Conservation (phyloP, 2,888 invertebrate genomes). For the Acleris cristana region DNA sequence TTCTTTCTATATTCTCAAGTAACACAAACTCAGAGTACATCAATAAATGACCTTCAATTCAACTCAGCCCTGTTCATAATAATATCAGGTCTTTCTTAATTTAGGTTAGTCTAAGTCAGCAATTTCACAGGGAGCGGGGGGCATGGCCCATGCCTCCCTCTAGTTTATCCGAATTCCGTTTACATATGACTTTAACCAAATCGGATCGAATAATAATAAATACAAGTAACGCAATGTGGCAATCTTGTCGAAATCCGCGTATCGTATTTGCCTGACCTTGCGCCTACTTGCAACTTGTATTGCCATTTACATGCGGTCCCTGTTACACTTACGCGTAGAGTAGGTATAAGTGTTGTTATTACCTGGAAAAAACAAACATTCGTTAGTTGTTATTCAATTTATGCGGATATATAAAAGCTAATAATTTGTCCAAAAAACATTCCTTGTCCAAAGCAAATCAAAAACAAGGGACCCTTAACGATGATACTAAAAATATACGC, state of each 20-base stretch:
- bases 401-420: neutral
- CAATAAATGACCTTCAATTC: no score
- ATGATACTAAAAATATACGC: no score
- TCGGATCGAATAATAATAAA: slow-evolving; percentile 22
- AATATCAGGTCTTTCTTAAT: no score
- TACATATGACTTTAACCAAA: neutral
- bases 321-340: slow-evolving; percentile 18
- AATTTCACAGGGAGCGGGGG: no score
- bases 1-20: neutral
- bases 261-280: slow-evolving; percentile 31
- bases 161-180: neutral
- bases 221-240: slow-evolving; percentile 21
- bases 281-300: slow-evolving; percentile 24
- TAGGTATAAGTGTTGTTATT: slow-evolving; percentile 15
- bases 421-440: no score
- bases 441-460: no score
- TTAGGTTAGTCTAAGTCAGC: no score
- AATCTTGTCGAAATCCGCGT: slow-evolving; percentile 31
- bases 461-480: no score
- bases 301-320: slow-evolving; percentile 12
- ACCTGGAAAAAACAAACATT: slow-evolving; percentile 28
- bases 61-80: no score
- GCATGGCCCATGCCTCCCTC: no score
- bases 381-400: neutral
- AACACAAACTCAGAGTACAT: neutral